Conservation (phyloP, 2,113 vertebrate genomes). For the Tupaia chinensis region DNA sequence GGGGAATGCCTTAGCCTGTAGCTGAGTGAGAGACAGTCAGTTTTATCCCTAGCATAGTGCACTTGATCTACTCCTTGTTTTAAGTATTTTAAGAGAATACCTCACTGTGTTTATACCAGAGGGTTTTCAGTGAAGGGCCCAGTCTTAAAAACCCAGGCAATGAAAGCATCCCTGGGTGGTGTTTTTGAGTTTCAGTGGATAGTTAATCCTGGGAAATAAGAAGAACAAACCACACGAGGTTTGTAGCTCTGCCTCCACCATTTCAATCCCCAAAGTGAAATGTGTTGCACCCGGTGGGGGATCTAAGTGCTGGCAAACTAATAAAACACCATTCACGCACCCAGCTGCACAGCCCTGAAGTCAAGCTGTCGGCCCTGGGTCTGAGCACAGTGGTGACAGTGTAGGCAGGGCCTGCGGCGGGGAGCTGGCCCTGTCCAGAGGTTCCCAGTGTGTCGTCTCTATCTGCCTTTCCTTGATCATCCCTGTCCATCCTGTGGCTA, state of each 20-base stretch:
- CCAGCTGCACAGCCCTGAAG: not conserved
- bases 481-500: not conserved
- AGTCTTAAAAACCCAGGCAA: not conserved
- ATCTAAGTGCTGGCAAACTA: not conserved
- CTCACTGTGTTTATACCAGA: not conserved
- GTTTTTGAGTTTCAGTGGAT: not conserved
- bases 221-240: not conserved
- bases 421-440: not conserved
- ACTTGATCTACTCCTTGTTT: not conserved
- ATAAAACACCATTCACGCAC: not conserved
- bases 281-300: not conserved
- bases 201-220: not conserved
- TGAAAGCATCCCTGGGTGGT: not conserved
- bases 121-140: not conserved
- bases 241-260: not conserved
- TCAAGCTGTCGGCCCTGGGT: not conserved
- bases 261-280: not conserved
- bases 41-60: not conserved
- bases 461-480: not conserved
- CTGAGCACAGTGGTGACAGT: not conserved
- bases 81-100: not conserved
- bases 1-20: not conserved
- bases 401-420: not conserved
- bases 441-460: not conserved
- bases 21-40: not conserved